Base-by-base conservation (phyloP, 1,140 invertebrate species). In the Drosophila ogumai region DNA sequence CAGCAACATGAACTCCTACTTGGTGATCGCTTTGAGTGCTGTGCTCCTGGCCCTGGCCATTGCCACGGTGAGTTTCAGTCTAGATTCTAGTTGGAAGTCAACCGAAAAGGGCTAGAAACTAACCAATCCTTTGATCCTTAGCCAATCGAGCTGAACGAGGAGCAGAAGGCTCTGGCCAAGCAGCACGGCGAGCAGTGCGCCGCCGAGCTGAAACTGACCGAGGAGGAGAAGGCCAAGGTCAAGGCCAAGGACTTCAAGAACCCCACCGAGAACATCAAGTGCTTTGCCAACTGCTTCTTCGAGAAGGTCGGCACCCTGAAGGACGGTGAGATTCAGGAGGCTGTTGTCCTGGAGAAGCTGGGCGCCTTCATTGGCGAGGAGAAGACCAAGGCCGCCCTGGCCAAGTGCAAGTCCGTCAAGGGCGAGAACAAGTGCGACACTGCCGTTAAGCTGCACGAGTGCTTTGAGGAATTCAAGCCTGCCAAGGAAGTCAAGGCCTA, bases 251-350 rank as follows among this genome's bases (percentile, higher is more conserved):
- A 90, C 46, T 86, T 86, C 44, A 79, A 65, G 36, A 56, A 79
- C 9, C 86, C 86, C 57, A 90, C 52, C n/a, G 86, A 90, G 63
- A 86, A 90, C 38, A 82, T 90, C 31, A 90, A 90, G 49, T 90
- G 85, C 64, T 90, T 90, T 52, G 81, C 79, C 74, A 90, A 90
- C 73, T 90, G 85, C 52, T 90, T 90, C 79, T 90, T 86, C 49
- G 85, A 90, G 49, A 81, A 86, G 61, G 43, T 73, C 1, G 85
- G 85, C 54, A 86, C 75, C 10, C 25, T 90, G 6, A 90, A 90
- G 86, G 65, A 86, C 47, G 81, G 80, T 5, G 81, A 82, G 2
- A 43, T 90, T 0, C 54, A 65, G 52, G 88, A 90, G 46, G 49
- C 60, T 15, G 78, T 86, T 15, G 86, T 90, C 12, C 52, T 90